Percentiles rank a stretch among this genome's conserved stretches.
Evolutionary conservation across 2,888 invertebrate species (phyloP).

Genomic region (Heteromurus nitidus): DNA sequence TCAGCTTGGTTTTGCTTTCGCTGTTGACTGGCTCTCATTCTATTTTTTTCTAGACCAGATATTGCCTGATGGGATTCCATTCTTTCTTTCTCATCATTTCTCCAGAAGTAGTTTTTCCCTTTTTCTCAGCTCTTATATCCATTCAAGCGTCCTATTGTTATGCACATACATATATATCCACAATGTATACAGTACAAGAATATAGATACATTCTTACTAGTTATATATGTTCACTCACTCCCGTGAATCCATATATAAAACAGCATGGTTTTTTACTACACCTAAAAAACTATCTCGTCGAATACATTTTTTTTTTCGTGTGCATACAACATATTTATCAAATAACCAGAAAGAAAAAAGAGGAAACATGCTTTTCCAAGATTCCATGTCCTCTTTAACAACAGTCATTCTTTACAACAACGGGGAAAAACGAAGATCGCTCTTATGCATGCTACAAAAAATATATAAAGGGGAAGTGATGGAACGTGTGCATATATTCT

Average conservation of each 20-base stretch:
- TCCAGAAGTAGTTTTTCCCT: slow-evolving; percentile 11
- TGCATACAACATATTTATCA: slow-evolving; percentile 48
- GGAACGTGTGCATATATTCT: not conserved
- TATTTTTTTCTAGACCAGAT: slow-evolving; percentile 29
- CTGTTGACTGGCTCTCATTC: slow-evolving; percentile 6
- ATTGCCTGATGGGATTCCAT: slow-evolving; percentile 46
- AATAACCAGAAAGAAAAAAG: slow-evolving; percentile 26
- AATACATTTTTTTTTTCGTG: slow-evolving; percentile 14
- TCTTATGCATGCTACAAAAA: slow-evolving; percentile 37
- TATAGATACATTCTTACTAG: too few species aligned
- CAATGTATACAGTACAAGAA: too few species aligned
- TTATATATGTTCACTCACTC: too few species aligned
- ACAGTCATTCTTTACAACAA: slow-evolving; percentile 45
- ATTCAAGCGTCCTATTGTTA: slow-evolving; percentile 38
- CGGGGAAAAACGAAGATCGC: slow-evolving; percentile 28
- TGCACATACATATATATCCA: slow-evolving; percentile 24
- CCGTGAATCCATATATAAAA: too few species aligned
- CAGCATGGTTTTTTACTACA: too few species aligned
- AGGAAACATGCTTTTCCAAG: slow-evolving; percentile 45
- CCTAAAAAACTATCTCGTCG: too few species aligned
- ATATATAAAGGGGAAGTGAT: not conserved
- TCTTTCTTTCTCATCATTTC: slow-evolving; percentile 48
- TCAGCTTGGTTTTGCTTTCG: slow-evolving; percentile 9
- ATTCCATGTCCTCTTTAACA: slow-evolving; percentile 54
- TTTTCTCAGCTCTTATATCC: slow-evolving; percentile 15